A percentile compares a stretch with the other conserved stretches of the same genome.
Conservation (phyloP, 2,113 vertebrate genomes). For the Onychostoma macrolepis region DNA sequence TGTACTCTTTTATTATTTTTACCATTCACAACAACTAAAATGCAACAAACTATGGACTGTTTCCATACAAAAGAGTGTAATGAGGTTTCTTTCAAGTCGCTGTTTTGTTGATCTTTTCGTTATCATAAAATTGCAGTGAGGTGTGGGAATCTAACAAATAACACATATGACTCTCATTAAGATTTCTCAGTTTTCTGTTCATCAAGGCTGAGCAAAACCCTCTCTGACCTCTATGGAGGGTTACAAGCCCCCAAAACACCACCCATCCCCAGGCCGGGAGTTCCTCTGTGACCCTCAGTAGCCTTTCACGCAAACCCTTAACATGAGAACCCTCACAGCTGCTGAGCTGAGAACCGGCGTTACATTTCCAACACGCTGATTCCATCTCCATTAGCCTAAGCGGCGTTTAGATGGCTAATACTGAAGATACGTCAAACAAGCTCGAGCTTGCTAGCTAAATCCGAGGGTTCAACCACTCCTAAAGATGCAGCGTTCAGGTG, state of each 20-base stretch:
- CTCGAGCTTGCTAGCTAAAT: not conserved
- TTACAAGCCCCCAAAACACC: constrained; percentile 27
- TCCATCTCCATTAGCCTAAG: not conserved
- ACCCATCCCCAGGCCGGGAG: not conserved
- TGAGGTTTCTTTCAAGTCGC: not conserved
- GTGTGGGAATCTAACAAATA: constrained; percentile 28
- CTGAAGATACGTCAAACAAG: constrained; percentile 36
- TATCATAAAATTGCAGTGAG: constrained; percentile 12
- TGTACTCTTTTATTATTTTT: not conserved
- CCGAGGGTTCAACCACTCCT: constrained; percentile 12
- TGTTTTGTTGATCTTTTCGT: constrained; percentile 1
- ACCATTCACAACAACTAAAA: not conserved
- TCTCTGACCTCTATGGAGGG: constrained; percentile 8
- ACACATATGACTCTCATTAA: constrained; percentile 49
- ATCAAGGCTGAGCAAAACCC: constrained; percentile 22
- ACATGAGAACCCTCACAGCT: constrained; percentile 53
- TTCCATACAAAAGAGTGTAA: not conserved
- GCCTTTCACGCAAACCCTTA: constrained; percentile 25
- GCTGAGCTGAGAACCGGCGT: not conserved
- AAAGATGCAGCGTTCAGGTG: constrained; percentile 31
- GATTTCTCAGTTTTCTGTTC: constrained; percentile 31
- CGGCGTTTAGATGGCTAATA: not conserved
- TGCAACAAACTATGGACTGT: not conserved
- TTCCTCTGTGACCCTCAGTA: constrained; percentile 39
- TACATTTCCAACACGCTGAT: constrained; percentile 1